Percentiles rank a stretch among this genome's conserved stretches.
phyloP scores from a whole-genome alignment of 2,797 vertebrate species.

The Karalla daura region DNA sequence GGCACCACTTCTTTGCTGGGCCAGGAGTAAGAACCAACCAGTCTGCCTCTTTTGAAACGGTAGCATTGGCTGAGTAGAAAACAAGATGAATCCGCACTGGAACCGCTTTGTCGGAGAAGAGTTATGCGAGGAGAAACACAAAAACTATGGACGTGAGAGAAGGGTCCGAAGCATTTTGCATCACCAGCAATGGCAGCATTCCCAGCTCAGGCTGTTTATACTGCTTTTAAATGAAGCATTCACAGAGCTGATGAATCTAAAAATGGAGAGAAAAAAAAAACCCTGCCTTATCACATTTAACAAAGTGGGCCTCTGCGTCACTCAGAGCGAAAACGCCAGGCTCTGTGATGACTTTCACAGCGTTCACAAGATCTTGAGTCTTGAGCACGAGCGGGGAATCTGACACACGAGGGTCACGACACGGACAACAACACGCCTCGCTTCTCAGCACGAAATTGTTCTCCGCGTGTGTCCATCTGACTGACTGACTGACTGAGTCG shows the following conservation, averaged over 20 bases:
- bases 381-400: conserved; percentile 8
- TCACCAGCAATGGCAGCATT: background rate
- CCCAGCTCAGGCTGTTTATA: background rate
- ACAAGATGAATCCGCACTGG: no score
- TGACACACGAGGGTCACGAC: conserved; percentile 18
- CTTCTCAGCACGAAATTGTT: conserved; percentile 8
- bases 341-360: conserved; percentile 26
- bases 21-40: no score
- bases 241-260: conserved; percentile 9
- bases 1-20: no score
- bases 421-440: conserved; percentile 1
- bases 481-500: conserved; percentile 2
- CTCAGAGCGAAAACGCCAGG: conserved; percentile 6
- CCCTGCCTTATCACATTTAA: conserved; percentile 24
- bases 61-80: no score
- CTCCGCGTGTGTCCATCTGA: background rate
- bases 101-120: no score
- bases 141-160: no score
- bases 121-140: no score
- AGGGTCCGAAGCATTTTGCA: no score
- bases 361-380: conserved; percentile 31
- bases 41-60: no score
- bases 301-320: conserved; percentile 14
- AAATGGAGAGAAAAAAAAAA: no score
- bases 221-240: conserved; percentile 12